Base-by-base conservation (phyloP, 2,888 invertebrate species). In the Zygaena filipendulae region DNA sequence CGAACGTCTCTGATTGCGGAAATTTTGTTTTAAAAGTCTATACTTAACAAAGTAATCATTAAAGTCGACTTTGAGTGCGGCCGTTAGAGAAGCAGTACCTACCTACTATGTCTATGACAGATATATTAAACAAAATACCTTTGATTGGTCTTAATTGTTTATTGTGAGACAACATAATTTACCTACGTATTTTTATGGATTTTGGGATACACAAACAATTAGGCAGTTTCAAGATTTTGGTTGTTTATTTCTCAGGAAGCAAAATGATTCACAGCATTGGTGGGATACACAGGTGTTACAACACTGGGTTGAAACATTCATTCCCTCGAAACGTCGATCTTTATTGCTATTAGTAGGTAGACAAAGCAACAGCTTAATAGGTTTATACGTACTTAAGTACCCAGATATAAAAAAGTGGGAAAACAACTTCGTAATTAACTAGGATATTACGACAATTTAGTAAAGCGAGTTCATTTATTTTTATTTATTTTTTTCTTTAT, bases 211-310 rank as follows among this genome's bases (percentile, higher is more conserved):
- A n/a, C n/a, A n/a, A n/a, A n/a, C n/a, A n/a, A n/a, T n/a, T n/a
- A n/a, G n/a, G n/a, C n/a, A n/a, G n/a, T n/a, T n/a, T n/a, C n/a
- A 57, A 63, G 62, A 72, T 72, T 75, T 75, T 71, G 70, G 68
- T 69, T 68, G 69, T 79, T 77, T 77, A 77, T 74, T 77, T 68
- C 48, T 72, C 75, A 75, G 74, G 75, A 79, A 79, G 77, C 75
- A 72, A n/a, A 77, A 79, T 69, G 77, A 69, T 75, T 77, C 75
- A 79, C 75, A 77, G 77, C 77, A 74, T 71, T 74, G 79, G 79
- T 79, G 77, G 79, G 75, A 64, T 74, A 77, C 68, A 77, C 42
- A 63, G 66, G 62, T 68, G 59, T 66, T 67, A 69, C 62, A 68
- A 74, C 59, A 68, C 66, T 64, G 69, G 68, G 72, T 66, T 69